These are phyloP conservation scores for Chaetophractus vellerosus DNA, from an alignment of 2,797 vertebrate species.

Conservation along the genomic window DNA sequence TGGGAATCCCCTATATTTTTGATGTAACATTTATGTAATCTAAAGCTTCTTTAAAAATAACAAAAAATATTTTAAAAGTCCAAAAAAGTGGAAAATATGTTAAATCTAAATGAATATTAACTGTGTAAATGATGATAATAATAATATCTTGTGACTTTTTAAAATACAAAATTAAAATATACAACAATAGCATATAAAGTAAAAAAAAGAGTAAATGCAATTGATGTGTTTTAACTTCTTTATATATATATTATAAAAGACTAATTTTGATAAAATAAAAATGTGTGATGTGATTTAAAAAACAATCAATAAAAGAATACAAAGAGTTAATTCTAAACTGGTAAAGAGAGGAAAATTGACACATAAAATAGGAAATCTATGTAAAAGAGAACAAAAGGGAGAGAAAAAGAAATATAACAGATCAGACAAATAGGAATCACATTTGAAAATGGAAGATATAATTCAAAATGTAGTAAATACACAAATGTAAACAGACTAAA, in stretches of 20 bases:
- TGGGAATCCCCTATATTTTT: too few relatives aligned
- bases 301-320: conserved; percentile 15
- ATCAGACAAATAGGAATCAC: conserved; percentile 52
- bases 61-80: too few relatives aligned
- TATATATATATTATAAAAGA: conserved; percentile 19
- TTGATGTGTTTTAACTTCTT: conserved; percentile 14
- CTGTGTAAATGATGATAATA: background rate
- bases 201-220: background rate
- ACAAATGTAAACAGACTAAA: conserved; percentile 23
- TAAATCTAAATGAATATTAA: conserved; percentile 33
- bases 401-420: background rate
- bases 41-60: too few relatives aligned
- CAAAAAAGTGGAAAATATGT: background rate
- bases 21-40: too few relatives aligned
- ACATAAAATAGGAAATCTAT: conserved; percentile 19
- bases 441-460: conserved; percentile 17
- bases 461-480: conserved; percentile 61
- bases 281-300: conserved; percentile 20
- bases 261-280: conserved; percentile 49
- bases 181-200: background rate
- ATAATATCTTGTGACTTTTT: background rate
- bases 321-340: conserved; percentile 53
- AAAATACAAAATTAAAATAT: conserved; percentile 36
- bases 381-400: conserved; percentile 20
- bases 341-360: background rate